These are phyloP conservation scores for Drosophila bocqueti DNA, from an alignment of 1,140 invertebrate genomes.

Conservation along the genomic window DNA sequence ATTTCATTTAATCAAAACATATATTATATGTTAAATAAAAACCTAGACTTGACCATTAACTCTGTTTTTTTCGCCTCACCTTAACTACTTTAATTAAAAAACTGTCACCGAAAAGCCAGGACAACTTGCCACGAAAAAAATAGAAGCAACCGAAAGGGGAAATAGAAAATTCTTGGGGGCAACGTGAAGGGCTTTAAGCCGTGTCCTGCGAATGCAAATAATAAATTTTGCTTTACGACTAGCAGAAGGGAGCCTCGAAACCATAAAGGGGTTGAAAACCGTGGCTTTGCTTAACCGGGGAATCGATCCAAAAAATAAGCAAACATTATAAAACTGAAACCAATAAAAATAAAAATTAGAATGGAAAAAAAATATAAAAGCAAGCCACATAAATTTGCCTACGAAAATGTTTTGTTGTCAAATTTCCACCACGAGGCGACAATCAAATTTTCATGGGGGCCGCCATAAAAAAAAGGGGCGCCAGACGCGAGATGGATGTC, in stretches of 20 bases:
- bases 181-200: constrained; percentile 30
- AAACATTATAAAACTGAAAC: constrained; percentile 57
- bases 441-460: constrained; percentile 69
- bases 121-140: constrained; percentile 2
- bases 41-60: background rate
- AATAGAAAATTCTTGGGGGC: constrained; percentile 10
- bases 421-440: constrained; percentile 73
- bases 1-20: background rate
- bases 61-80: background rate
- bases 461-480: constrained; percentile 16
- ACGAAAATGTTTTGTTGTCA: constrained; percentile 73
- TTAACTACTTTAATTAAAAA: constrained; percentile 62
- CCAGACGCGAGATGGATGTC: constrained; percentile 9
- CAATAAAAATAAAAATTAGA: constrained; percentile 73
- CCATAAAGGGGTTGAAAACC: constrained; percentile 52
- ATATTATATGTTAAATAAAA: background rate
- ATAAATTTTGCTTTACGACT: constrained; percentile 76
- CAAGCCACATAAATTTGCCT: constrained; percentile 58
- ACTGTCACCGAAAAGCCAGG: constrained; percentile 42
- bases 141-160: background rate
- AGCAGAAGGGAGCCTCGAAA: constrained; percentile 6
- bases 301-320: constrained; percentile 15
- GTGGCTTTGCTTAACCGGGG: background rate
- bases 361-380: constrained; percentile 53
- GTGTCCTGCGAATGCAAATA: constrained; percentile 62